These are phyloP conservation scores for Eospalax fontanierii DNA, from an alignment of 2,797 vertebrate species.

Conservation along the genomic window DNA sequence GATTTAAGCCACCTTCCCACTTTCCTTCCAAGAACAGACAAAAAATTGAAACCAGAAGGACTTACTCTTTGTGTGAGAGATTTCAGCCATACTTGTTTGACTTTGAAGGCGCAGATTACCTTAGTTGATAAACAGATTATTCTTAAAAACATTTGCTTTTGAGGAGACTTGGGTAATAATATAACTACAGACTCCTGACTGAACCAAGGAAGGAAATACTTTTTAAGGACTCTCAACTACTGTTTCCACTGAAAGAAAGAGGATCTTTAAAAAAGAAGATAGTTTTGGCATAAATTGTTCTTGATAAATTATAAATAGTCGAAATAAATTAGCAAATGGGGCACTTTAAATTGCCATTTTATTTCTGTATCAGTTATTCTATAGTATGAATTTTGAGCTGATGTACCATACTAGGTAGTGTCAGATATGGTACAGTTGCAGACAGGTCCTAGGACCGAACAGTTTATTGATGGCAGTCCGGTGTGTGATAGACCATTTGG, in stretches of 20 bases:
- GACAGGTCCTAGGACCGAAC: not conserved
- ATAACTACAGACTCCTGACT: not conserved
- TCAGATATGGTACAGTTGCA: not conserved
- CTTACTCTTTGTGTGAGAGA: not conserved
- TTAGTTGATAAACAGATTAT: not conserved
- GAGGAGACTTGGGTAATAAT: not conserved
- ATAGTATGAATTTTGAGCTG: not conserved
- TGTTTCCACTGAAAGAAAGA: not conserved
- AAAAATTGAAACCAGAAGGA: not conserved
- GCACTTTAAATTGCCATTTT: no score
- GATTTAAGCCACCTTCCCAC: not conserved
- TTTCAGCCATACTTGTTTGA: constrained; percentile 13
- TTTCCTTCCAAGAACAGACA: not conserved
- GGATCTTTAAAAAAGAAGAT: not conserved
- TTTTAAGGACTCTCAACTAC: not conserved
- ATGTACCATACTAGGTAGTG: not conserved
- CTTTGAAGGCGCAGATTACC: not conserved
- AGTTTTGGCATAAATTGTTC: not conserved
- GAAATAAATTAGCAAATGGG: not conserved
- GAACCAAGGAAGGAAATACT: not conserved
- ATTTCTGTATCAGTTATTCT: not conserved
- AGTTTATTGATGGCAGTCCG: not conserved
- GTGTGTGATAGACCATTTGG: not conserved
- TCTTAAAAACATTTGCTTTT: constrained; percentile 1
- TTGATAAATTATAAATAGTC: not conserved